phyloP scores from a whole-genome alignment of 2,797 vertebrate species.

The Dendrocincla fuliginosa region DNA sequence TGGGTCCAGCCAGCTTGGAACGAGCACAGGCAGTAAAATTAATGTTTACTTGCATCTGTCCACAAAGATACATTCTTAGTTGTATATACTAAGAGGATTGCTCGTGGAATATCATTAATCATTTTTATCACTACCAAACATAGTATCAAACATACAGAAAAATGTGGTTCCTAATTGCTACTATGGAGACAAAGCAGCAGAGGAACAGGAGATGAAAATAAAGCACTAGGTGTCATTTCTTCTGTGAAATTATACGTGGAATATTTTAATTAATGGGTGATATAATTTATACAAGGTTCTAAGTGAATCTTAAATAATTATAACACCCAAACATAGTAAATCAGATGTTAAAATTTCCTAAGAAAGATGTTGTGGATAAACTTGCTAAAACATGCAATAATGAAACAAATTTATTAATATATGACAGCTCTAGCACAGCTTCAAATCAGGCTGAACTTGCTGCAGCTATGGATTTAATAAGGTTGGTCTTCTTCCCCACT shows the following conservation, averaged over 20 bases:
- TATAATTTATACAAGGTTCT: background rate
- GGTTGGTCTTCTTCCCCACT: background rate
- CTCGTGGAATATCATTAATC: background rate
- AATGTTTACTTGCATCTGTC: slow-evolving; percentile 10
- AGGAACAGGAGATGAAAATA: slow-evolving; percentile 23
- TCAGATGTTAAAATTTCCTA: background rate
- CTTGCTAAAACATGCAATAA: slow-evolving; percentile 5
- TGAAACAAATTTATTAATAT: background rate
- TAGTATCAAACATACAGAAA: slow-evolving; percentile 7
- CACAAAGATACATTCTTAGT: background rate
- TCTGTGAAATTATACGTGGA: background rate
- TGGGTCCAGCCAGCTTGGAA: background rate
- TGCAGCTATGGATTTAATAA: background rate
- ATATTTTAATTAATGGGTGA: slow-evolving; percentile 17
- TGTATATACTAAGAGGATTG: background rate
- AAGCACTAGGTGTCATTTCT: slow-evolving; percentile 11
- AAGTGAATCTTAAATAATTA: slow-evolving; percentile 8
- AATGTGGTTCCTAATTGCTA: slow-evolving; percentile 41
- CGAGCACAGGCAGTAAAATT: background rate
- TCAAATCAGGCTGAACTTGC: background rate
- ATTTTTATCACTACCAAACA: slow-evolving; percentile 31
- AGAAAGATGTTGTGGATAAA: background rate
- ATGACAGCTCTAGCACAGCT: background rate
- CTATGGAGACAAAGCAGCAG: slow-evolving; percentile 26
- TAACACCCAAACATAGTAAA: background rate